A percentile compares a stretch with the other conserved stretches of the same genome.
Conservation (phyloP, 2,888 invertebrate species). For the Phania funesta region DNA sequence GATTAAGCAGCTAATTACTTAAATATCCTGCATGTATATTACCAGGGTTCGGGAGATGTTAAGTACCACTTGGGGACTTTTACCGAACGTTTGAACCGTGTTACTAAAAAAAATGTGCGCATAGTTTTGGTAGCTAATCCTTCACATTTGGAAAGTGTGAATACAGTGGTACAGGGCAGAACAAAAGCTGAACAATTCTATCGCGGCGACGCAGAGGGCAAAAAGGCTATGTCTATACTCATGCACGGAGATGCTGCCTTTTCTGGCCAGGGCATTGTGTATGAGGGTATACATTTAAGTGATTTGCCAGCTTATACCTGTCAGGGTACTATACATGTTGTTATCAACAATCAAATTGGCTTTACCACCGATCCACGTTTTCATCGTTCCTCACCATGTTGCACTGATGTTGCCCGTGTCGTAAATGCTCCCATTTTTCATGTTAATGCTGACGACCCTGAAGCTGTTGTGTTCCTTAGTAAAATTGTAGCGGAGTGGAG, state of each 20-base stretch:
- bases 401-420: slow-evolving; percentile 93
- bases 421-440: slow-evolving; percentile 96
- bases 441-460: slow-evolving; percentile 96
- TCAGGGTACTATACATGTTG: slow-evolving; percentile 84
- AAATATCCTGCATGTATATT: too few species aligned
- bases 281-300: slow-evolving; percentile 84
- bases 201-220: slow-evolving; percentile 87
- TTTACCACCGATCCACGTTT: slow-evolving; percentile 95
- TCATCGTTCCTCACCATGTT: slow-evolving; percentile 93
- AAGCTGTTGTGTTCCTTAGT: slow-evolving; percentile 94
- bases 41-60: slow-evolving; percentile 93
- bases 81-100: slow-evolving; percentile 89
- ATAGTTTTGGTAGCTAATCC: slow-evolving; percentile 96
- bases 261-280: slow-evolving; percentile 85
- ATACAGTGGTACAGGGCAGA: slow-evolving; percentile 93
- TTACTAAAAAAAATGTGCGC: slow-evolving; percentile 89
- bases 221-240: slow-evolving; percentile 84
- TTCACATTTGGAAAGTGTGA: slow-evolving; percentile 95
- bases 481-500: slow-evolving; percentile 95
- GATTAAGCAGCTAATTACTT: too few species aligned
- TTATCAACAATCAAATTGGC: slow-evolving; percentile 90
- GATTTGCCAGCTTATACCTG: slow-evolving; percentile 85
- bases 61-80: slow-evolving; percentile 96
- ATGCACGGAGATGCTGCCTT: slow-evolving; percentile 87
- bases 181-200: slow-evolving; percentile 93